Base-by-base conservation (phyloP, 2,888 invertebrate genomes). In the Argyresthia goedartella region DNA sequence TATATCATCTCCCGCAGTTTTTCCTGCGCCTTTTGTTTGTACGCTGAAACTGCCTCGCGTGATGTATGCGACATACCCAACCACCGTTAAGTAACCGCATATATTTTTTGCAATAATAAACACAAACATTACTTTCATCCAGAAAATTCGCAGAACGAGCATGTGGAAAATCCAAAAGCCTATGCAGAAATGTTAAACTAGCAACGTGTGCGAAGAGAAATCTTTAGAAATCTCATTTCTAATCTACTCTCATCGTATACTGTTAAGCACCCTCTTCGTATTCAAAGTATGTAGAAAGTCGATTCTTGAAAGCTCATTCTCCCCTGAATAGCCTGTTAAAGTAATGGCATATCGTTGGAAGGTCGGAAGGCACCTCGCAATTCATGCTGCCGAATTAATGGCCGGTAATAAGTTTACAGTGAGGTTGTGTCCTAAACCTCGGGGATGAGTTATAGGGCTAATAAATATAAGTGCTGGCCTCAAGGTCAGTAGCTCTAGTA, bases 361-460 rank as follows among this genome's bases (percentile, higher is more conserved):
- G 62, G 50, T 50, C 15, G 50, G 25, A 13, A 65, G 63, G 59
- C 60, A 55, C 60, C 65, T 64, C 63, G 59, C 61, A 65, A 67
- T 64, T 65, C 68, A 65, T 73, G 67, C 65, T 63, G 61, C 56
- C 62, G 68, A 71, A 75, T 73, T 73, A 72, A 77, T 77, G 71
- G 70, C 67, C 62, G 69, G 64, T 67, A 71, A 73, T 72, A 75
- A 73, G 65, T 69, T 65, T 62, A 64, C 64, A 61, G 66, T 55
- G 57, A 65, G 62, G 62, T 61, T 57, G 59, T 57, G 61, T 60
- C 57, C 57, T 56, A 55, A 59, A 55, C 60, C 62, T 61, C 64
- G 55, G 57, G 62, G 69, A 66, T 69, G 66, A 69, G 63, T 67
- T 62, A 66, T 61, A 59, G 59, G 56, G 59, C 57, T 59, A 63